Base-by-base conservation (phyloP, 1,140 invertebrate species). In the Ceratosolen solmsi region DNA sequence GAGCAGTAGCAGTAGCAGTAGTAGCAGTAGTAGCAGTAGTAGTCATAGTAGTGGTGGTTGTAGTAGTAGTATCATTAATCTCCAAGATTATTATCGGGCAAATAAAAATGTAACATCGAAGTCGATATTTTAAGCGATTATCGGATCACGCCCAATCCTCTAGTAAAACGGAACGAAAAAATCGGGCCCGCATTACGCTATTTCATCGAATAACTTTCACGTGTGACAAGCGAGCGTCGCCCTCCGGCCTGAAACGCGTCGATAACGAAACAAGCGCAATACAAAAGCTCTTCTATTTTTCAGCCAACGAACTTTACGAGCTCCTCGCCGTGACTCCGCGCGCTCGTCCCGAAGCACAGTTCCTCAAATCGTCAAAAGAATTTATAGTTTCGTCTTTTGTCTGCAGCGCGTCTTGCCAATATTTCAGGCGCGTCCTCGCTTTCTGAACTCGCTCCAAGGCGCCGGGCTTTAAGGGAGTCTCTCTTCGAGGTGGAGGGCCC, bases 371-470 rank as follows among this genome's bases (percentile, higher is more conserved):
- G 79, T 46, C 27, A 30, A 70, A 71, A 70, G 54, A 82, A 82
- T 82, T 82, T 77, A 82, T 77, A 72, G 80, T 75, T 68, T 60
- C 51, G 74, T 70, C 80, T 82, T 82, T 82, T 82, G 80, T 82
- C 80, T 76, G 63, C 17, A 33, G 63, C 33, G 63, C 76, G 71
- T 82, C 74, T 82, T 41, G 74, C 73, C 80, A 77, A 82, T 82
- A 82, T 77, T 82, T 82, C 74, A 82, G 49, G n/a, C 73, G 73
- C 80, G 80, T 82, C 80, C 20, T 51, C 58, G 65, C 77, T 70
- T 70, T 25, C 63, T 70, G 49, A 78, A 78, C 63, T 70, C 41
- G 5, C 36, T 70, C 60, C 76, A 68, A 30, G 54, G 54, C 70
- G 38, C 65, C 27, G 51, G 20, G 30, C 20, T 41, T 8, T 36